These are phyloP conservation scores for Sinocyclocheilus rhinocerous DNA, from an alignment of 2,113 vertebrate species.

Conservation along the genomic window DNA sequence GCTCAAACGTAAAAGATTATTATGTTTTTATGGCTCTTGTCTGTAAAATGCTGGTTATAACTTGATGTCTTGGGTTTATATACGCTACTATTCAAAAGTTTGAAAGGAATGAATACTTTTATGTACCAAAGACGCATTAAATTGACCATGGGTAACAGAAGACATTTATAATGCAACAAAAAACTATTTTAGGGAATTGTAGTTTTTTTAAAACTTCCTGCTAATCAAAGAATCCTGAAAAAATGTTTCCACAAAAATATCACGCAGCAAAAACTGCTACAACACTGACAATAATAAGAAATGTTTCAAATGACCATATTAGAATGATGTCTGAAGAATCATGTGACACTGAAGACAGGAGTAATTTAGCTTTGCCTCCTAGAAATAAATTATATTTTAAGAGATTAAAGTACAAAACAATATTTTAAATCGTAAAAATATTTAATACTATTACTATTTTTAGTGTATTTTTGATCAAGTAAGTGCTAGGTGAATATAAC, in stretches of 20 bases:
- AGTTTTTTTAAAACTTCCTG: neutral
- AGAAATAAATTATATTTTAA: neutral
- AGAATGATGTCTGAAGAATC: neutral
- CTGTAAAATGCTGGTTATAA: neutral
- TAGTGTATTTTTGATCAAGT: neutral
- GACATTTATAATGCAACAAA: neutral
- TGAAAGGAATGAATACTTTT: neutral
- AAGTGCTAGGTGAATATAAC: neutral
- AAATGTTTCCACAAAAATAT: neutral
- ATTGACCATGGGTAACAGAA: neutral
- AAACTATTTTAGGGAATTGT: too few relatives aligned
- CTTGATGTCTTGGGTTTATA: neutral
- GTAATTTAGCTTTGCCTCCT: neutral
- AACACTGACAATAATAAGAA: neutral
- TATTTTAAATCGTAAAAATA: neutral
- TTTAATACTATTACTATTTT: neutral
- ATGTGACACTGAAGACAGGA: neutral
- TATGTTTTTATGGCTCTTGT: neutral
- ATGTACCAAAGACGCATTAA: neutral
- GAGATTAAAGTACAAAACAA: neutral
- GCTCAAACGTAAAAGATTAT: constrained; percentile 65
- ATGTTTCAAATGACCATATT: neutral
- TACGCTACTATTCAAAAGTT: neutral
- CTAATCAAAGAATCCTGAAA: neutral
- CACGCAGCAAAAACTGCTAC: neutral